These are phyloP conservation scores for Gallirallus australis DNA, from an alignment of 2,797 vertebrate genomes.

Conservation along the genomic window DNA sequence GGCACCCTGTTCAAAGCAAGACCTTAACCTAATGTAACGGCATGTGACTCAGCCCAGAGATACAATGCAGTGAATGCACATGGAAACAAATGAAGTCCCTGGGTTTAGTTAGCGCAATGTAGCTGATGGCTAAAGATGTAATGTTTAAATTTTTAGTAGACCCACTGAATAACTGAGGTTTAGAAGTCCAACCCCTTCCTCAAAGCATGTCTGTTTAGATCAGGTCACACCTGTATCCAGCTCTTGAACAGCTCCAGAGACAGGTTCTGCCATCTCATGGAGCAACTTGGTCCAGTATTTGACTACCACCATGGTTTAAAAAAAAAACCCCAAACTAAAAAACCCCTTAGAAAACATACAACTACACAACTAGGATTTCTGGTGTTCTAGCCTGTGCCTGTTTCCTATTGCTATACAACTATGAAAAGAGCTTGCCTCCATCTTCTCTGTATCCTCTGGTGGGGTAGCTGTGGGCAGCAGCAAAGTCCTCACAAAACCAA, in stretches of 20 bases:
- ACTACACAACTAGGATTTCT: accelerated
- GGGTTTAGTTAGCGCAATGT: background rate
- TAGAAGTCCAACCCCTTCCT: background rate
- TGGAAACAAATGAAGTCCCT: background rate
- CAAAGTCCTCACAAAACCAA: background rate
- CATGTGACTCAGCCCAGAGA: accelerated
- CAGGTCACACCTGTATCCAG: no score
- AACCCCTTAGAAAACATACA: no score
- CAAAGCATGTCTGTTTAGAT: accelerated
- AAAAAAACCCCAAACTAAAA: no score
- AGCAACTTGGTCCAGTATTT: background rate
- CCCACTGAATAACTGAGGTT: background rate
- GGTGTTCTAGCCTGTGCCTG: background rate
- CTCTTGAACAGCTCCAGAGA: background rate
- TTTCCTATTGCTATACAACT: background rate
- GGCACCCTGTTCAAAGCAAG: background rate
- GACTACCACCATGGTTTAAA: accelerated
- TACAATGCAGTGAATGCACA: background rate
- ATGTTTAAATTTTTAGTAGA: background rate
- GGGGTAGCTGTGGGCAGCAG: background rate
- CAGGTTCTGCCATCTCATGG: background rate
- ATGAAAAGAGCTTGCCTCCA: background rate
- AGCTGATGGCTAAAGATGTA: background rate
- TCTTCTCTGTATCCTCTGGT: background rate
- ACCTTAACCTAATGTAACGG: background rate